Base-by-base conservation (phyloP, 2,797 vertebrate species). In the Lophius americanus region DNA sequence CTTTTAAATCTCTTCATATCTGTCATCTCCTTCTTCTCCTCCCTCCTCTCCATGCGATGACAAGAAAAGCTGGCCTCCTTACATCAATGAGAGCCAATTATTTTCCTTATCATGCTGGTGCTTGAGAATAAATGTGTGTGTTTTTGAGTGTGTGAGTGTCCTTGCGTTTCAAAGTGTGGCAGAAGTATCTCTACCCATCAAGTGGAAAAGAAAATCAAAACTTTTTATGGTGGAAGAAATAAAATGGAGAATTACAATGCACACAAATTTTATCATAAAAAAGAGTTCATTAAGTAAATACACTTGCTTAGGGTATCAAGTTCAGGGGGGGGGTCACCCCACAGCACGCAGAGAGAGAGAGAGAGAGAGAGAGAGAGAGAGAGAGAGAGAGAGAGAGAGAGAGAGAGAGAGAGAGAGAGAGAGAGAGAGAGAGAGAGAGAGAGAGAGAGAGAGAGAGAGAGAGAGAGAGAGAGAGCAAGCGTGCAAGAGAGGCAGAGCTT, bases 41-140 rank as follows among this genome's bases (percentile, higher is more conserved):
- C 70, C 10, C 37, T 62, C 58, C 69, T 62, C 38, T 54, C 63
- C 53, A 14, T 59, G 54, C 53, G 60, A 69, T 66, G 75, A 79
- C 61, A 77, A 59, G 35, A 56, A 50, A 64, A 73, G 51, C 48
- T 66, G 54, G 55, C 57, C 49, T 71, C 64, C 64, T 69, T 54
- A 44, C 50, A 62, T 73, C 35, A 9, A 78, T 32, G 41, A 59
- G 55, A 56, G 66, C 4, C 65, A 51, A 59, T 80, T 73, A 62
- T 67, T 63, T 42, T 48, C 37, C 58, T 75, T 51, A 50, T 75
- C 72, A 50, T 41, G n/a, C 47, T 43, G 46, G 62, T 64, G 23
- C 58, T 70, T 49, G 23, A 63, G 14, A 52, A 8, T 49, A 54
- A 37, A 9, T 51, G 47, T 38, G 50, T 13, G 5, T 33, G 44